Percentiles rank a stretch among this genome's conserved stretches.
phyloP scores from a whole-genome alignment of 2,113 vertebrate genomes.

The Morone saxatilis region DNA sequence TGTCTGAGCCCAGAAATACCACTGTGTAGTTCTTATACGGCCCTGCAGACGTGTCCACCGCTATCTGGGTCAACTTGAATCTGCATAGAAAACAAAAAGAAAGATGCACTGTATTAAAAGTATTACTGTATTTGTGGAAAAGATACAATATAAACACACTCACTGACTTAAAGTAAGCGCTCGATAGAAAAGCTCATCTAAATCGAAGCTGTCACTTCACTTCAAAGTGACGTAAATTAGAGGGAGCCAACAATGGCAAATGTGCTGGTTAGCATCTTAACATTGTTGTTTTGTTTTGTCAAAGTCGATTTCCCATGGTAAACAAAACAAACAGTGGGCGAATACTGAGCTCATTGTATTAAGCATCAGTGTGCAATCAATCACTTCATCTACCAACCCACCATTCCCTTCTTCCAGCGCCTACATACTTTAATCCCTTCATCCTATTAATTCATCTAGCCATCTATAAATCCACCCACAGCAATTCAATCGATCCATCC shows the following conservation, averaged over 20 bases:
- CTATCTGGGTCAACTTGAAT: slow-evolving; percentile 91
- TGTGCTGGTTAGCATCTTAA: slow-evolving; percentile 16
- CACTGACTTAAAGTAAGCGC: too few species aligned
- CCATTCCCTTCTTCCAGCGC: slow-evolving; percentile 42
- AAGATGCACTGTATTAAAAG: not conserved
- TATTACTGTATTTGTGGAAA: too few species aligned
- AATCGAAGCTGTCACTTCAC: slow-evolving; percentile 12
- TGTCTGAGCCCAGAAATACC: slow-evolving; percentile 92
- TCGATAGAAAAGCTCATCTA: not conserved
- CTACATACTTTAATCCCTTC: slow-evolving; percentile 59
- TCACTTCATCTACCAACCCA: slow-evolving; percentile 55
- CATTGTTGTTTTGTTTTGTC: slow-evolving; percentile 23
- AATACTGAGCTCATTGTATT: slow-evolving; percentile 56
- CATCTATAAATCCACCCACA: slow-evolving; percentile 46
- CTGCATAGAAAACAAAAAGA: slow-evolving; percentile 63
- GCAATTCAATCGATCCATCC: slow-evolving; percentile 9
- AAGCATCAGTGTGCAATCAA: slow-evolving; percentile 55
- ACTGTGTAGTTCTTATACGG: slow-evolving; percentile 88
- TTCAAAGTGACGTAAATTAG: not conserved
- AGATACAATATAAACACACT: not conserved
- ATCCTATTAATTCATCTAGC: slow-evolving; percentile 51
- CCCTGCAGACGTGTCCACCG: slow-evolving; percentile 89
- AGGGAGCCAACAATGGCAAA: not conserved
- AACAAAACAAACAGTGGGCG: slow-evolving; percentile 57
- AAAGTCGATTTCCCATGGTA: slow-evolving; percentile 39